phyloP scores from a whole-genome alignment of 35 echinoderm and acorn worm genomes.

The Ptychodera flava region DNA sequence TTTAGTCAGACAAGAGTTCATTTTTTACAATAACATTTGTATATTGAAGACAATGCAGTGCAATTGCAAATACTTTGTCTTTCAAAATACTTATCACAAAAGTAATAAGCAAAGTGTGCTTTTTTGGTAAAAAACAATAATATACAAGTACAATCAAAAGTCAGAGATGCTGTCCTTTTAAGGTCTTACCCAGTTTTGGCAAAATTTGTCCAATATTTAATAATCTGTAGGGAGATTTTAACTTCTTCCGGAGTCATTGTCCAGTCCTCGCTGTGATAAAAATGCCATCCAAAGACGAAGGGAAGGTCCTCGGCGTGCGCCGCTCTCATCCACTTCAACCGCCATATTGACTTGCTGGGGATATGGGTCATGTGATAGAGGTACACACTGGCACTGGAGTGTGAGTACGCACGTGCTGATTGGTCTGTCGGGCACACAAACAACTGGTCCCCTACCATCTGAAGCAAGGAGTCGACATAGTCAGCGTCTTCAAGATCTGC shows the following conservation, averaged over 20 bases:
- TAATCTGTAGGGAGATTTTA: background rate
- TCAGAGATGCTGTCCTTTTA: no score
- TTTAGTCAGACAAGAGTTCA: no score
- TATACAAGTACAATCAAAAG: no score
- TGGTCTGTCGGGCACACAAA: conserved; percentile 23
- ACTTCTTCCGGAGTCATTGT: background rate
- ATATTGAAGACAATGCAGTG: no score
- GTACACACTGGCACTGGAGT: background rate
- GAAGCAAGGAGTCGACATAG: background rate
- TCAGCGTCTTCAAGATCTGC: background rate
- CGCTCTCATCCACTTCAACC: no score
- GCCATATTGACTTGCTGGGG: conserved; percentile 17
- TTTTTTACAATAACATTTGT: no score
- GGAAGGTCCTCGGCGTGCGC: background rate
- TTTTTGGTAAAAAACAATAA: no score
- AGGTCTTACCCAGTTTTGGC: conserved; percentile 38
- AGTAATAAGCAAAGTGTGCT: no score
- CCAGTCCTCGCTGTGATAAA: background rate
- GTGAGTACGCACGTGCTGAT: background rate
- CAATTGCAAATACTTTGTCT: no score
- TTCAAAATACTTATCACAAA: no score
- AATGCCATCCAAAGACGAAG: background rate
- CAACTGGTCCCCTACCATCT: conserved; percentile 13
- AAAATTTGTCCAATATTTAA: conserved; percentile 26
- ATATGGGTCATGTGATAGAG: conserved; percentile 29